These are phyloP conservation scores for Raja brachyura DNA, from an alignment of 2,113 vertebrate species.

Conservation along the genomic window DNA sequence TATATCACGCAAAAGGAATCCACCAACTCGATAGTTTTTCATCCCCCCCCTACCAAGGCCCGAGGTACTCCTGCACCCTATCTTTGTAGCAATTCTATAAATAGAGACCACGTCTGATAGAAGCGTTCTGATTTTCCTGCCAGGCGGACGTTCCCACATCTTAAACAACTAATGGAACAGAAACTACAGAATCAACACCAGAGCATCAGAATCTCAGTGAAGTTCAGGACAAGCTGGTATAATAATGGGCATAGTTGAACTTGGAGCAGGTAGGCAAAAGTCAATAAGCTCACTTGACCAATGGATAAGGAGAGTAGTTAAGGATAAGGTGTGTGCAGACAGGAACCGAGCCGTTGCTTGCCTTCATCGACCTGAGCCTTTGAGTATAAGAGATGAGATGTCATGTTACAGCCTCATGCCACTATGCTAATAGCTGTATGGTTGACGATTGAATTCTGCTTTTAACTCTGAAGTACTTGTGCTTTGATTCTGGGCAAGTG, in stretches of 20 bases:
- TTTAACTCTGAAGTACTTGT: neutral
- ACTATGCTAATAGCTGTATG: neutral
- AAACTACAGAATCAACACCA: neutral
- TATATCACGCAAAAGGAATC: no score
- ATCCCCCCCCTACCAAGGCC: no score
- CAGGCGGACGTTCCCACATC: neutral
- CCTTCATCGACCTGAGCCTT: no score
- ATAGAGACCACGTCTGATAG: no score
- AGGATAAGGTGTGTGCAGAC: neutral
- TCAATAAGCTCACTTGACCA: neutral
- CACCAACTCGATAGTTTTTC: no score
- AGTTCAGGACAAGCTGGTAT: neutral
- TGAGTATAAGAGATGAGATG: no score
- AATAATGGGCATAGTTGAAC: neutral
- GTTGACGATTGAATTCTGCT: neutral
- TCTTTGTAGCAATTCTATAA: no score
- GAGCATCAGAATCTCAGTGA: neutral
- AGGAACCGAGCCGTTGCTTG: neutral
- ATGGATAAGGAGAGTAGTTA: neutral
- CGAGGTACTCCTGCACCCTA: no score
- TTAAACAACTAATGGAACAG: neutral
- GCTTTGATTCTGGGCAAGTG: neutral
- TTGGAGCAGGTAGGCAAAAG: neutral
- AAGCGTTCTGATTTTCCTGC: no score
- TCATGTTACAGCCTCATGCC: no score